phyloP scores from a whole-genome alignment of 2,888 invertebrate species.

The Cryptus viduatorius region DNA sequence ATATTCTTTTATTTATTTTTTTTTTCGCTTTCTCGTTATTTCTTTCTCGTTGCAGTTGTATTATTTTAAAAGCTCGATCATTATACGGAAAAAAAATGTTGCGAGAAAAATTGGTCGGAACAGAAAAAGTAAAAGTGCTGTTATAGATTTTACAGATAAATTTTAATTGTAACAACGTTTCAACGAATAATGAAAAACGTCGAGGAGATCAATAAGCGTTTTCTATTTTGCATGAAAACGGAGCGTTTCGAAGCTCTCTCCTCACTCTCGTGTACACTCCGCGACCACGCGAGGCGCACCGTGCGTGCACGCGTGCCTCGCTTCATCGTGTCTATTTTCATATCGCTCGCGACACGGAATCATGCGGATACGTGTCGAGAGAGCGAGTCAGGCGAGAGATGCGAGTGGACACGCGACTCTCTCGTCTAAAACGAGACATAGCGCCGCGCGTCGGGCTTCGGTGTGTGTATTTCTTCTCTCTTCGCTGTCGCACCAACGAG shows the following conservation, averaged over 20 bases:
- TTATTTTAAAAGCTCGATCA: not conserved
- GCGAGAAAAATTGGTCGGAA: not conserved
- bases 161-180: not conserved
- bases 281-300: constrained; percentile 44
- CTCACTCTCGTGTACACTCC: constrained; percentile 30
- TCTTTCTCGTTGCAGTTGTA: not conserved
- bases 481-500: constrained; percentile 22
- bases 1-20: not conserved
- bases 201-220: not conserved
- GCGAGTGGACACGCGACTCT: constrained; percentile 66
- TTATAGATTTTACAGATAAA: too few relatives aligned
- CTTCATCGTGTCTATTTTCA: constrained; percentile 69
- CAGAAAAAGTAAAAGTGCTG: not conserved
- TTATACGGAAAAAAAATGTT: not conserved
- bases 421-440: constrained; percentile 66
- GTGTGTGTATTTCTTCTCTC: constrained; percentile 27
- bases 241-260: constrained; percentile 20
- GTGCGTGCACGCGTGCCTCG: constrained; percentile 52
- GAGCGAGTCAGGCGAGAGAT: constrained; percentile 43
- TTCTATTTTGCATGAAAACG: constrained; percentile 19
- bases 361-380: constrained; percentile 53
- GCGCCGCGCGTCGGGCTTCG: constrained; percentile 26
- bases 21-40: not conserved
- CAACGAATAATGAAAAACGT: constrained; percentile 8
- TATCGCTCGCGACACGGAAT: constrained; percentile 64